These are phyloP conservation scores for Pasiphila rectangulata DNA, from an alignment of 2,888 invertebrate genomes.

Conservation along the genomic window DNA sequence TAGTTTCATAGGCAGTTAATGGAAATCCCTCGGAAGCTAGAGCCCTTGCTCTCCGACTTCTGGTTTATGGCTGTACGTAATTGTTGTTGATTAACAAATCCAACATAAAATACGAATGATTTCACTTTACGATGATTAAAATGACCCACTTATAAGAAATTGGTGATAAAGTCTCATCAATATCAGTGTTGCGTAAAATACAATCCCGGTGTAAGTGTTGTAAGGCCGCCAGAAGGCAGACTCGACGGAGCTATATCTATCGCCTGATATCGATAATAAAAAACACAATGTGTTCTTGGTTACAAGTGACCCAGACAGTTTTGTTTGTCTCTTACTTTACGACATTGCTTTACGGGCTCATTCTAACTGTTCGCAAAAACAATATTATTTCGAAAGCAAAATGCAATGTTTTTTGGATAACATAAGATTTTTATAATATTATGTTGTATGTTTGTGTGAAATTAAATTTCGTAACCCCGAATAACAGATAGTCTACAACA, in stretches of 20 bases:
- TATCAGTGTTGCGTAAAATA: neutral
- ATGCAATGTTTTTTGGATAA: too few relatives aligned
- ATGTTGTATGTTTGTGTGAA: too few relatives aligned
- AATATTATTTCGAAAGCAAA: too few relatives aligned
- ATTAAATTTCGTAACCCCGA: too few relatives aligned
- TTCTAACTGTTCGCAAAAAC: too few relatives aligned
- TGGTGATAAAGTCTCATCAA: slow-evolving; percentile 4
- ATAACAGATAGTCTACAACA: too few relatives aligned
- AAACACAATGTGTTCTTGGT: neutral
- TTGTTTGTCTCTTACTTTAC: neutral
- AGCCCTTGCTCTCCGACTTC: neutral
- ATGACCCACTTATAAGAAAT: neutral
- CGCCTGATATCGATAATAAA: neutral
- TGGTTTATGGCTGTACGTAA: neutral
- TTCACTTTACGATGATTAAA: neutral
- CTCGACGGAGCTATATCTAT: neutral
- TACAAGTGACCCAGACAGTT: too few relatives aligned
- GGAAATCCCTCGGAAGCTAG: neutral
- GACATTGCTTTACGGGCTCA: too few relatives aligned
- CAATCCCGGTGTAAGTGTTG: neutral
- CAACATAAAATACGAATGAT: slow-evolving; percentile 1
- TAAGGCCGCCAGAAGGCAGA: neutral
- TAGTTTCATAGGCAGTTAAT: neutral
- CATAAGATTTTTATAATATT: too few relatives aligned
- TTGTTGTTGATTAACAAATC: slow-evolving; percentile 1